These are phyloP conservation scores for Rhodinocichla rosea DNA, from an alignment of 2,113 vertebrate genomes.

Conservation along the genomic window DNA sequence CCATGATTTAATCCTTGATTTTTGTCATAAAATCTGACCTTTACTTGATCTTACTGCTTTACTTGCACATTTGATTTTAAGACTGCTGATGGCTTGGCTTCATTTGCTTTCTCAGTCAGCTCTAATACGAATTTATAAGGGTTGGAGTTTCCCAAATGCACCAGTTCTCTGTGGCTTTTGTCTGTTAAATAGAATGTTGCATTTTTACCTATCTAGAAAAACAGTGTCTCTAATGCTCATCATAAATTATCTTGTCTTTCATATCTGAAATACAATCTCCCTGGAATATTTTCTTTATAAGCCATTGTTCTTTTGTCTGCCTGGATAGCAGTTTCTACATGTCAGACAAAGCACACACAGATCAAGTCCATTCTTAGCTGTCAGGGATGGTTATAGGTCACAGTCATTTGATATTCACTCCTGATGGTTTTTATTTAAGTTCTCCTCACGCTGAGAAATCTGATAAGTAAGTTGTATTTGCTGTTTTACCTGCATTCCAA, in stretches of 20 bases:
- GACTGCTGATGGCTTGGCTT: not conserved
- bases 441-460: not conserved
- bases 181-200: not conserved
- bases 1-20: conserved; percentile 45
- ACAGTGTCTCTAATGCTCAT: not conserved
- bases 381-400: conserved; percentile 21
- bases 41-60: conserved; percentile 42
- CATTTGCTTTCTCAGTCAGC: conserved; percentile 1
- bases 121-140: not conserved
- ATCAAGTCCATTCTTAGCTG: conserved; percentile 41
- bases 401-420: conserved; percentile 2
- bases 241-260: conserved; percentile 11
- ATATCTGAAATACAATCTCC: not conserved
- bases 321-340: conserved; percentile 1
- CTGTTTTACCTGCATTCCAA: conserved; percentile 34
- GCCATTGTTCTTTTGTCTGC: not conserved
- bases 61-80: conserved; percentile 18
- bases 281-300: conserved; percentile 21
- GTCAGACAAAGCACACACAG: not conserved
- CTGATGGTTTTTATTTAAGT: conserved; percentile 32
- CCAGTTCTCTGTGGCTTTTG: not conserved
- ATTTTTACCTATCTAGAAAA: not conserved
- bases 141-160: not conserved
- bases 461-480: not conserved
- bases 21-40: conserved; percentile 48